These are phyloP conservation scores for Coregonus ussuriensis DNA, from an alignment of 2,797 vertebrate genomes.

Conservation along the genomic window DNA sequence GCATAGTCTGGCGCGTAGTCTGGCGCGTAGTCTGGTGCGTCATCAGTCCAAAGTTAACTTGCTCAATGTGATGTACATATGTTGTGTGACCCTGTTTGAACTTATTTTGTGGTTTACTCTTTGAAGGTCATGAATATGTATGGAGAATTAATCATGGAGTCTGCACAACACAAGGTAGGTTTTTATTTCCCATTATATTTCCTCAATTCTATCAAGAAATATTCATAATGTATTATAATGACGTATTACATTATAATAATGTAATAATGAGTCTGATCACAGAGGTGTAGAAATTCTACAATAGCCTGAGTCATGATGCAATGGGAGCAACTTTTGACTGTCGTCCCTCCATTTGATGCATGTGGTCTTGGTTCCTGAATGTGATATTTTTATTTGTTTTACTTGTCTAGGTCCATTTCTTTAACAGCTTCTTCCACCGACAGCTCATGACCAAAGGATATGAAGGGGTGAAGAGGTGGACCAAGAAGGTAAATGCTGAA, in stretches of 20 bases:
- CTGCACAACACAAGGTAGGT: conserved; percentile 89
- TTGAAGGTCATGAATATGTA: conserved; percentile 98
- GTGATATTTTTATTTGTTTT: background rate
- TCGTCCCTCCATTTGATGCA: background rate
- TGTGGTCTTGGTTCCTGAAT: background rate
- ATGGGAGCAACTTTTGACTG: conserved; percentile 1
- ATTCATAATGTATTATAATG: background rate
- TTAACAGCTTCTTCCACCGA: conserved; percentile 98
- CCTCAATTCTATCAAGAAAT: background rate
- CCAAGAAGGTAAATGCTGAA: conserved; percentile 85
- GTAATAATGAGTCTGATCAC: background rate
- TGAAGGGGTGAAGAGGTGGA: conserved; percentile 96
- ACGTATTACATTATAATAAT: background rate
- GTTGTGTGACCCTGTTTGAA: background rate
- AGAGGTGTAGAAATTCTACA: background rate
- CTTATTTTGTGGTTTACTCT: conserved; percentile 28
- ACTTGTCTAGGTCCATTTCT: conserved; percentile 89
- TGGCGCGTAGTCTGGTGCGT: background rate
- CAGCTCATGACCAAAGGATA: conserved; percentile 99
- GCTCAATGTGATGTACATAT: background rate
- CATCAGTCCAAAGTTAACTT: background rate
- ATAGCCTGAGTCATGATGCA: background rate
- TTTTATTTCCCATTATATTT: background rate
- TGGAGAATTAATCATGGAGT: conserved; percentile 94
- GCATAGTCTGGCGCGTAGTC: too few species aligned